These are phyloP conservation scores for Drosophila setosimentum DNA, from an alignment of 2,888 invertebrate genomes.

Conservation along the genomic window DNA sequence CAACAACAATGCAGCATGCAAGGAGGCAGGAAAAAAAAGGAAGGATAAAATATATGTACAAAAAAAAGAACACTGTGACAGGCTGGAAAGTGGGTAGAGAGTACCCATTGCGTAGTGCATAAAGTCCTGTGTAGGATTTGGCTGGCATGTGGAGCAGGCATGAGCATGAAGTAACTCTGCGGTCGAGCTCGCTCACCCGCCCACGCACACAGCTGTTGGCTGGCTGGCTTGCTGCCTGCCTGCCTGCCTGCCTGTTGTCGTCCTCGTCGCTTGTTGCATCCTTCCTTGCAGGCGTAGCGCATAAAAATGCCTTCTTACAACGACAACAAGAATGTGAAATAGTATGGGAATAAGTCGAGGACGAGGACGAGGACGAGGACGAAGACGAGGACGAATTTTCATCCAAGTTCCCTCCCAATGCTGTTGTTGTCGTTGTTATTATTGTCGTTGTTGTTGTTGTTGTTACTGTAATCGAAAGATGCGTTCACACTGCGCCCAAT, in stretches of 20 bases:
- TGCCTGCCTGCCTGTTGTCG: conserved; percentile 1
- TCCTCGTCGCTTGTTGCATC: conserved; percentile 76
- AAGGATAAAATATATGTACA: conserved; percentile 6
- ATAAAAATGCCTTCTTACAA: conserved; percentile 81
- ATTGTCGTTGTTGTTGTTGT: conserved; percentile 42
- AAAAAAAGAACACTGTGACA: conserved; percentile 32
- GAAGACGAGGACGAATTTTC: conserved; percentile 4
- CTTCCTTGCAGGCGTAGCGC: conserved; percentile 53
- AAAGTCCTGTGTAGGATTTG: conserved; percentile 61
- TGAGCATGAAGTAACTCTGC: conserved; percentile 6
- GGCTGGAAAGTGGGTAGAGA: conserved; percentile 65
- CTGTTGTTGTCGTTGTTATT: conserved; percentile 24
- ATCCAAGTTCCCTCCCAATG: background rate
- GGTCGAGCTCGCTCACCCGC: conserved; percentile 22
- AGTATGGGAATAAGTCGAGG: conserved; percentile 26
- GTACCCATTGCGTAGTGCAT: conserved; percentile 74
- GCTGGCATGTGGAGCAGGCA: conserved; percentile 15
- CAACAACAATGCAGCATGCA: conserved; percentile 26
- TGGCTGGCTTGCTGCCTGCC: conserved; percentile 16
- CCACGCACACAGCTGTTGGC: conserved; percentile 53
- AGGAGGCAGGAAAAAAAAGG: conserved; percentile 15
- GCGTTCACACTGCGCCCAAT: conserved; percentile 71
- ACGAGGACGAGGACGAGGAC: conserved; percentile 8
- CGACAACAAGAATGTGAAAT: conserved; percentile 38
- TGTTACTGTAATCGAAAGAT: conserved; percentile 77